phyloP scores from a whole-genome alignment of 2,888 invertebrate species.

The Xanthia icteritia region DNA sequence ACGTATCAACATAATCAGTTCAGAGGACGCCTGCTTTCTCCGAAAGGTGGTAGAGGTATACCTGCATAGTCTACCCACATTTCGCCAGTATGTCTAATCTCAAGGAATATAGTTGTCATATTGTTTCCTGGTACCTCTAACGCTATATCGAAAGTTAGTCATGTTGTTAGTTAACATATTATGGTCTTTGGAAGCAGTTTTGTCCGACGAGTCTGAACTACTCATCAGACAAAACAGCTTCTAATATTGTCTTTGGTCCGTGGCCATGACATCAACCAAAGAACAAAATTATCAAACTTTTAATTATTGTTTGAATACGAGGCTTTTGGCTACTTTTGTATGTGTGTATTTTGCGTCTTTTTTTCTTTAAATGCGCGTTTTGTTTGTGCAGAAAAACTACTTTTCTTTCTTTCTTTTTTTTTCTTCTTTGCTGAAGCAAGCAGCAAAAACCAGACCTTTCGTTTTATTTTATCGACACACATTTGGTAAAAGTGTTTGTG shows the following conservation, averaged over 20 bases:
- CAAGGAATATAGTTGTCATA: not conserved
- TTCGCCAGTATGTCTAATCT: not conserved
- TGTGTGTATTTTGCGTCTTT: too few species aligned
- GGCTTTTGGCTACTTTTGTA: too few species aligned
- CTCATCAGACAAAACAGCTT: not conserved
- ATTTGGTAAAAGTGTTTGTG: not conserved
- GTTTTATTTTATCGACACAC: not conserved
- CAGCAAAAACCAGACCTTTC: too few species aligned
- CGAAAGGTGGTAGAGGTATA: not conserved
- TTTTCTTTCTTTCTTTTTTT: too few species aligned
- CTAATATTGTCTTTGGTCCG: not conserved
- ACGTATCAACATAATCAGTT: too few species aligned
- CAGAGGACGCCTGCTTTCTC: not conserved
- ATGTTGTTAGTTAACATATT: not conserved
- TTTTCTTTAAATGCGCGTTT: too few species aligned
- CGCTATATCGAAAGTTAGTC: not conserved
- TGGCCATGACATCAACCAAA: too few species aligned
- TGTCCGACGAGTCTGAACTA: not conserved
- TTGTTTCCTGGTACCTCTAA: too few species aligned
- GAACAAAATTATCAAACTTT: too few species aligned
- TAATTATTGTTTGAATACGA: too few species aligned
- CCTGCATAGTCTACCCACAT: not conserved
- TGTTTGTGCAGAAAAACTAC: too few species aligned
- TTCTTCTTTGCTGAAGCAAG: too few species aligned
- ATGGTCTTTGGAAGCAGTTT: not conserved